Evolutionary conservation across 2,113 vertebrate species (phyloP).

Genomic region (Camarhynchus parvulus): DNA sequence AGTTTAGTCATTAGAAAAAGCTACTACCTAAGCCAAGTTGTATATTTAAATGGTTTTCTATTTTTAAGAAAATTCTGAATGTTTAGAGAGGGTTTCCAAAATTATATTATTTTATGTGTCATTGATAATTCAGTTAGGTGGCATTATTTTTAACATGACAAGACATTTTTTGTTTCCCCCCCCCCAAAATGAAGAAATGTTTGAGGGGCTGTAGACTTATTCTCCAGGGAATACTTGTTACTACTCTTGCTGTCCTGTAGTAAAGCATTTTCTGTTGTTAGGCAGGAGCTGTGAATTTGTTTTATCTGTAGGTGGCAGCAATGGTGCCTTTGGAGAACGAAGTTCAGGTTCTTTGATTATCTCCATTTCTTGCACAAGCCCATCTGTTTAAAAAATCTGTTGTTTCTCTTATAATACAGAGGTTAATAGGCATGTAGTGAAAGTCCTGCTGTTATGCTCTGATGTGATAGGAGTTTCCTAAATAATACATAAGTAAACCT

Average conservation of each 20-base stretch:
- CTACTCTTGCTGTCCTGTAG: neutral
- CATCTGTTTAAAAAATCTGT: neutral
- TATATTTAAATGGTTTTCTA: neutral
- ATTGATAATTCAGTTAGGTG: neutral
- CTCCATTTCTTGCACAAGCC: neutral
- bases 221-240: accelerated
- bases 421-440: neutral
- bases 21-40: neutral
- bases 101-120: neutral
- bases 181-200: neutral
- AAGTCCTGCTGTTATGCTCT: neutral
- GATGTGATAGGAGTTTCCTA: neutral
- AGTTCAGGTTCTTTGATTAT: neutral
- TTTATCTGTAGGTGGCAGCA: slow-evolving; percentile 53
- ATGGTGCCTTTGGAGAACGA: neutral
- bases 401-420: neutral
- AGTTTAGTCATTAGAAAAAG: neutral
- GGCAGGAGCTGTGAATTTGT: neutral
- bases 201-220: neutral
- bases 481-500: neutral
- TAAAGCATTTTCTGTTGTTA: neutral
- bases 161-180: neutral
- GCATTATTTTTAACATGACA: neutral
- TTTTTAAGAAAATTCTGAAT: neutral
- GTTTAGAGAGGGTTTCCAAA: neutral